These are phyloP conservation scores for Drosophila leontia DNA, from an alignment of 1,140 invertebrate species.

Conservation along the genomic window DNA sequence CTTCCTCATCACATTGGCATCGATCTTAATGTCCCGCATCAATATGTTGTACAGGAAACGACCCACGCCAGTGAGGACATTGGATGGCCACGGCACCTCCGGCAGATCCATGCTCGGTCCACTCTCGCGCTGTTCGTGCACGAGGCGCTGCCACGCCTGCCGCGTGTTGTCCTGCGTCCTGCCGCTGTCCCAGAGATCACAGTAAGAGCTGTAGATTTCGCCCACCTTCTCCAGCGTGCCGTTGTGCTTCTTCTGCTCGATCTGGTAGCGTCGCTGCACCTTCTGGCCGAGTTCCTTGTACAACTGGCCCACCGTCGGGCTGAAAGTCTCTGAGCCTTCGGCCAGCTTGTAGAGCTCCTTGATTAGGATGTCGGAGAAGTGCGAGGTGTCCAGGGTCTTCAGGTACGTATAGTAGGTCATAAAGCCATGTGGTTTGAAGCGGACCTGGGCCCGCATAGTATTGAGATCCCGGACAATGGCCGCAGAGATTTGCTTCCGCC, in stretches of 20 bases:
- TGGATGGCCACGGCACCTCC: constrained; percentile 88
- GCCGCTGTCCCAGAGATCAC: constrained; percentile 88
- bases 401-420: constrained; percentile 91
- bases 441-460: constrained; percentile 86
- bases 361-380: constrained; percentile 89
- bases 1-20: constrained; percentile 89
- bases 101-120: constrained; percentile 88
- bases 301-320: constrained; percentile 88
- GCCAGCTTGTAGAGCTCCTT: constrained; percentile 89
- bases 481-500: constrained; percentile 87
- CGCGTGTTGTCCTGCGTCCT: constrained; percentile 87
- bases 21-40: constrained; percentile 93
- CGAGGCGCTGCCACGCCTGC: constrained; percentile 90
- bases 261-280: constrained; percentile 87
- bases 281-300: constrained; percentile 89
- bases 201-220: constrained; percentile 89
- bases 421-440: constrained; percentile 68
- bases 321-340: constrained; percentile 92
- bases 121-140: constrained; percentile 86
- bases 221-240: constrained; percentile 89
- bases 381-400: constrained; percentile 87
- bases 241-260: constrained; percentile 88
- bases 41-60: constrained; percentile 95
- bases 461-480: constrained; percentile 90
- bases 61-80: constrained; percentile 88